Evolutionary conservation across 2,113 vertebrate species (phyloP), one percentile per base, ranked within the genome.

Genomic region (Ammodytes marinus): DNA sequence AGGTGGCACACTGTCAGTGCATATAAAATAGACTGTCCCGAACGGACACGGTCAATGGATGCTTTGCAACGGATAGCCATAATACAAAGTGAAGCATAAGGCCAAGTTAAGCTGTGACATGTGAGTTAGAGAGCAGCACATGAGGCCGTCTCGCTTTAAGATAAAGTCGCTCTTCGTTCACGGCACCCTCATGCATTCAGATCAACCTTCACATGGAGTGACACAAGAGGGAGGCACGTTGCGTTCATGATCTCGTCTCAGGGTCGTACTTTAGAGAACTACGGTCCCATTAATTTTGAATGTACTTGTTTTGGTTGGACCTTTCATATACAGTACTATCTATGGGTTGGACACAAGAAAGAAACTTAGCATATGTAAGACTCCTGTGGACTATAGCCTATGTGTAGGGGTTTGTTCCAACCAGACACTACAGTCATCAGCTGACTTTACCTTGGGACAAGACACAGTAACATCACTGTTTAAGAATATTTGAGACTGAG

Each of bases 111-210:
- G 75, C 49, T 70, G 78, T 37, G 49, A 2, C 47, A 52, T 53
- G 15, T 14, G 0, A 42, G 40, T 10, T 35, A 5, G 6, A 8
- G 74, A n/a, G 50, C 57, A 6, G 60, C 69, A 27, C 57, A 12
- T 42, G 6, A 70, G 73, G 76, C 85, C 76, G 67, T 42, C 54
- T 0, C 43, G 77, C 63, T 49, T 69, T 11, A 5, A 49, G 15
- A 61, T 52, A 17, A 60, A 9, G 17, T 35, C 77, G 67, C 37
- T 73, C 42, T 40, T 71, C 67, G 72, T 89, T 52, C 87, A 82
- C 8, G 71, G 89, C 89, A 59, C 86, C 82, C 85, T 85, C 85
- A 74, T 79, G 87, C 88, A 84, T 82, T 69, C 67, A 39, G 19
- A 83, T 60, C 77, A 74, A 80, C 61, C 74, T 76, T 46, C 50